Evolutionary conservation across 2,888 invertebrate genomes (phyloP).

Genomic region (Pheosia gnoma): DNA sequence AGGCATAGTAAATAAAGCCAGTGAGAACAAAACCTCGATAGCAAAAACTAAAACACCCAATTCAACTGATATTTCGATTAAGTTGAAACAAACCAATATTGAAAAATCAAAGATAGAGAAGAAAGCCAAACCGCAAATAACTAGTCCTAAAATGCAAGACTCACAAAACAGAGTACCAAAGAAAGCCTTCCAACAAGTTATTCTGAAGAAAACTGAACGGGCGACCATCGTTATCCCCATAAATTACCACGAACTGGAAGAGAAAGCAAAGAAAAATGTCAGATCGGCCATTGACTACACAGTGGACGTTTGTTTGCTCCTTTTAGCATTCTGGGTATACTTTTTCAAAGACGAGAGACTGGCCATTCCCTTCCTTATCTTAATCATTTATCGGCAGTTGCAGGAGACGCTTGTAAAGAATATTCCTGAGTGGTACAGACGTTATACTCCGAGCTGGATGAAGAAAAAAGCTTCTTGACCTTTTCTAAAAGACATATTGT

Average conservation of each 20-base stretch:
- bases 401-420: constrained; percentile 85
- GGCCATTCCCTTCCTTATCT: constrained; percentile 90
- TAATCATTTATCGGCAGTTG: constrained; percentile 91
- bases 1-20: constrained; percentile 39
- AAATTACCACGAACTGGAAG: constrained; percentile 82
- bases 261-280: constrained; percentile 87
- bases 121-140: constrained; percentile 30
- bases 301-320: constrained; percentile 89
- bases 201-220: constrained; percentile 71
- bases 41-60: constrained; percentile 45
- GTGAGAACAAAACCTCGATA: constrained; percentile 34
- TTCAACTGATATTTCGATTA: constrained; percentile 41
- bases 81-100: constrained; percentile 31
- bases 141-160: constrained; percentile 29
- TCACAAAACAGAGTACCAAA: constrained; percentile 45
- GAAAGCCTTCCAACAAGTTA: constrained; percentile 57
- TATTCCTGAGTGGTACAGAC: constrained; percentile 84
- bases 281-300: constrained; percentile 88
- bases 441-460: constrained; percentile 70
- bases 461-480: constrained; percentile 78
- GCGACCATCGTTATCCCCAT: constrained; percentile 78
- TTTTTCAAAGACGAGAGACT: constrained; percentile 91
- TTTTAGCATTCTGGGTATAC: constrained; percentile 92
- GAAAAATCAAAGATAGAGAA: constrained; percentile 38
- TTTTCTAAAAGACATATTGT: constrained; percentile 71